These are phyloP conservation scores for Bubo scandiacus DNA, from an alignment of 2,113 vertebrate species.

Conservation along the genomic window DNA sequence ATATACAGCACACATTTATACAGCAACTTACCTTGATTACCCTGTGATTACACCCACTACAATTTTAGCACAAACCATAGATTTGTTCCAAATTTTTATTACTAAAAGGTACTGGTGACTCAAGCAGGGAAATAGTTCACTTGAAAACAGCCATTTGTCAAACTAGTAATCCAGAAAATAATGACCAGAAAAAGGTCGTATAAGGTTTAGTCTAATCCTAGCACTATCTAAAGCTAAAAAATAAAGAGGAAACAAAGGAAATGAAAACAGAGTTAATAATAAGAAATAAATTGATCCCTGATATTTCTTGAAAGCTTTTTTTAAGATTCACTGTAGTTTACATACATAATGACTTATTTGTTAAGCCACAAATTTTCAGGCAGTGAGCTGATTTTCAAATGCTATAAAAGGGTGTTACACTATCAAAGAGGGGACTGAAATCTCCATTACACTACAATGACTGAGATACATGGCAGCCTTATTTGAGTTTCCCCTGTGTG, in stretches of 20 bases:
- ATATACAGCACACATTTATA: not conserved
- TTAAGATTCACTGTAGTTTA: not conserved
- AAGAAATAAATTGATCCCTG: not conserved
- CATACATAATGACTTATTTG: not conserved
- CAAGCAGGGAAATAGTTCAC: not conserved
- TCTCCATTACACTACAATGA: not conserved
- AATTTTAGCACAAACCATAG: not conserved
- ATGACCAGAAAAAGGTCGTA: not conserved
- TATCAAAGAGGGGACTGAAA: not conserved
- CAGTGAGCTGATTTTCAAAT: not conserved
- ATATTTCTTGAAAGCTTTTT: not conserved
- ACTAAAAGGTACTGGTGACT: not conserved
- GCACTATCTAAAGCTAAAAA: not conserved
- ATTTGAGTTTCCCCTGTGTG: not conserved
- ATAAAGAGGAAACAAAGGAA: not conserved
- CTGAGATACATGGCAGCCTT: not conserved
- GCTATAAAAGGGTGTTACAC: not conserved
- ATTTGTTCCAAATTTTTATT: not conserved
- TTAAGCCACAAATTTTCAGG: rapidly evolving
- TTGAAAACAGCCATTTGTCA: not conserved
- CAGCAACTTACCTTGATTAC: not conserved
- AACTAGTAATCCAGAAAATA: not conserved
- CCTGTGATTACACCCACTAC: not conserved
- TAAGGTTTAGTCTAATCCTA: not conserved
- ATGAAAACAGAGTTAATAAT: not conserved